phyloP scores from a whole-genome alignment of 2,888 invertebrate species.

The Molorchus minor region DNA sequence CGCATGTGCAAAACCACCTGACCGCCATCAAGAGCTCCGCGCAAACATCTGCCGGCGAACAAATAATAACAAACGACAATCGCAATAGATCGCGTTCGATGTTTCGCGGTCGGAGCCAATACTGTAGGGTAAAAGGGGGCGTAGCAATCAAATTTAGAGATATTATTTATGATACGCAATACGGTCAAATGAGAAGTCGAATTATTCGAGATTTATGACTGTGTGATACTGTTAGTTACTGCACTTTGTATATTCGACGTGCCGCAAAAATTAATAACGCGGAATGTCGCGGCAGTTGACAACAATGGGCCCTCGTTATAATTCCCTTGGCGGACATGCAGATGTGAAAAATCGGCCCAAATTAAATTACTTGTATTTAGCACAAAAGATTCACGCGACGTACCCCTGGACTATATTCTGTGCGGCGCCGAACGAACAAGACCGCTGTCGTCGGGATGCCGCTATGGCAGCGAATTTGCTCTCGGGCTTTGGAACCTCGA shows the following conservation, averaged over 20 bases:
- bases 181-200: conserved; percentile 38
- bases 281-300: conserved; percentile 47
- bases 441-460: not conserved
- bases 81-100: conserved; percentile 30
- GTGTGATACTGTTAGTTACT: conserved; percentile 49
- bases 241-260: conserved; percentile 46
- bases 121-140: conserved; percentile 38
- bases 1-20: conserved; percentile 44
- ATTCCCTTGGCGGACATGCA: conserved; percentile 31
- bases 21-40: conserved; percentile 45
- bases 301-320: conserved; percentile 49
- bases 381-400: conserved; percentile 27
- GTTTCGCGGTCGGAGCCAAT: conserved; percentile 10
- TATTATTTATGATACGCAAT: conserved; percentile 43
- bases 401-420: conserved; percentile 3
- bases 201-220: conserved; percentile 51
- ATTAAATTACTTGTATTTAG: conserved; percentile 35
- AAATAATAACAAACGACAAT: conserved; percentile 26
- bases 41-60: conserved; percentile 45
- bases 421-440: not conserved
- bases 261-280: conserved; percentile 54
- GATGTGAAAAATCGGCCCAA: conserved; percentile 29
- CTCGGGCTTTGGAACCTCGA: not conserved
- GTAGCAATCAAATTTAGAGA: conserved; percentile 33
- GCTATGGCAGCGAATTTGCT: not conserved